Conservation (phyloP, 35 echinoderm and acorn worm genomes). For the Chiridota heheva region DNA sequence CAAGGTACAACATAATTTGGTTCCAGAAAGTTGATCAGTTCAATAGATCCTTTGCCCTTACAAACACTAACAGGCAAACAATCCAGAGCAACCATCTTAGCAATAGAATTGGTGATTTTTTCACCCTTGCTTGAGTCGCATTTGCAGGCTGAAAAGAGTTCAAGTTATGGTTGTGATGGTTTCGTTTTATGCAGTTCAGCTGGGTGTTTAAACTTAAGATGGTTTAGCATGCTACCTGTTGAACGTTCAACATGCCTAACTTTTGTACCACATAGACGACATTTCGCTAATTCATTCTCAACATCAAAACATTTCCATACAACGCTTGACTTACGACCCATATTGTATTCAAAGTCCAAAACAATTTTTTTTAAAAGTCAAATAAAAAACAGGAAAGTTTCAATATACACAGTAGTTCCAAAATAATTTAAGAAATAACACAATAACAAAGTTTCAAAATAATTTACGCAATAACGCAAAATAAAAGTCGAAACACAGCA, state of each 20-base stretch:
- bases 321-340: background rate
- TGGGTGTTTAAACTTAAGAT: background rate
- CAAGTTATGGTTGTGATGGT: background rate
- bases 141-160: background rate
- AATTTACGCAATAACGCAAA: too few relatives aligned
- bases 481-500: too few relatives aligned
- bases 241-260: background rate
- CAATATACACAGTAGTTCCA: too few relatives aligned
- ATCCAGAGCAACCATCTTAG: background rate
- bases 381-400: too few relatives aligned
- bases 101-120: background rate
- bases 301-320: constrained; percentile 1
- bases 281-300: background rate
- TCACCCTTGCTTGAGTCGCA: background rate
- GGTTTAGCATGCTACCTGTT: background rate
- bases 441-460: too few relatives aligned
- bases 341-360: too few relatives aligned
- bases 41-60: background rate
- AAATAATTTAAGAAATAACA: too few relatives aligned
- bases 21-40: background rate
- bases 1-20: constrained; percentile 13
- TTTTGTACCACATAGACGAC: background rate
- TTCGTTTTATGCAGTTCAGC: background rate
- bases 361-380: too few relatives aligned
- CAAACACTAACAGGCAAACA: background rate